Conservation (phyloP, 2,797 vertebrate species). For the Smutsia gigantea region DNA sequence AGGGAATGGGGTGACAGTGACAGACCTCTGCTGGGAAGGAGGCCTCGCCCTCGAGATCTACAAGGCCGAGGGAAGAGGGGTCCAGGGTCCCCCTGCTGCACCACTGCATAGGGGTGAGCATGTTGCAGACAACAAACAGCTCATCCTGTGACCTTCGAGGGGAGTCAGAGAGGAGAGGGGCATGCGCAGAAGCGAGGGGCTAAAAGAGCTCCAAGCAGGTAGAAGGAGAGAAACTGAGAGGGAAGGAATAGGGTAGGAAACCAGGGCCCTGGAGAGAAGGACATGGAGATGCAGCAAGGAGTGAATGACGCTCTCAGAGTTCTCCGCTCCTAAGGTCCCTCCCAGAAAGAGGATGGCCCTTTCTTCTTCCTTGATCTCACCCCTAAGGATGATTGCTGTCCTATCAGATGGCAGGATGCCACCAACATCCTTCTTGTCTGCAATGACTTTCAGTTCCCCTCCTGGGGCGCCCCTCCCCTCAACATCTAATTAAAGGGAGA, state of each 20-base stretch:
- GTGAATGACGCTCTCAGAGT: neutral
- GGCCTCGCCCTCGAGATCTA: neutral
- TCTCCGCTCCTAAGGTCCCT: neutral
- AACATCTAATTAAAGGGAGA: constrained; percentile 75
- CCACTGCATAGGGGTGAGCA: neutral
- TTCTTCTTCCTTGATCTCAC: neutral
- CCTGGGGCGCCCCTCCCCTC: constrained; percentile 58
- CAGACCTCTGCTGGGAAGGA: neutral
- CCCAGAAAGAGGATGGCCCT: neutral
- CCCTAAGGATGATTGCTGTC: neutral
- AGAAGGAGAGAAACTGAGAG: neutral
- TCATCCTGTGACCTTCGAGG: neutral
- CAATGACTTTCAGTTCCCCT: constrained; percentile 55
- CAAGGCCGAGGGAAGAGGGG: neutral
- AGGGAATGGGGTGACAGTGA: neutral
- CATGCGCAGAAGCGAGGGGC: neutral
- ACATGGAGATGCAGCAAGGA: accelerated
- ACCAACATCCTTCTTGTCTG: constrained; percentile 47
- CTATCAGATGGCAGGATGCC: constrained; percentile 31
- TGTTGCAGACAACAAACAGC: neutral
- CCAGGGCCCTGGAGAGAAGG: neutral
- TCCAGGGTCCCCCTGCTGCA: neutral
- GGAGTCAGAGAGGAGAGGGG: neutral
- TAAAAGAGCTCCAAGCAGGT: neutral
- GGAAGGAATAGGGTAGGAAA: neutral